Percentiles rank a stretch among this genome's conserved stretches.
These are phyloP conservation scores for Microtus montanus DNA, from an alignment of 2,113 vertebrate species.

Conservation along the genomic window DNA sequence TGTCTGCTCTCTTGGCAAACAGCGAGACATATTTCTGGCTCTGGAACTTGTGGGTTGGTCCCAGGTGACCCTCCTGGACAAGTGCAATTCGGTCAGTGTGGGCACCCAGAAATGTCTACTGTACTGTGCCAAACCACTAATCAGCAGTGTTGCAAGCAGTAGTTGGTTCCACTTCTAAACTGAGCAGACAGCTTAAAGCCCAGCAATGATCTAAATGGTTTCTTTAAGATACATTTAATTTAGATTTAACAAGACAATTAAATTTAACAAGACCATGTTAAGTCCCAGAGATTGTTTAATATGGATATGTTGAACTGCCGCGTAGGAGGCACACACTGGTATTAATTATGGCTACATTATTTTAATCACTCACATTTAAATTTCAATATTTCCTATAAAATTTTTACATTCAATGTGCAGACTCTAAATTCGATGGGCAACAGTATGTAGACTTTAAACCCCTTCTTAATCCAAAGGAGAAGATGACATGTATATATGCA, in stretches of 20 bases:
- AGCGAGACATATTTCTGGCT: conserved; percentile 65
- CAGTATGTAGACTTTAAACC: neutral
- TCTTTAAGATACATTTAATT: conserved; percentile 75
- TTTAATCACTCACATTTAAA: conserved; percentile 73
- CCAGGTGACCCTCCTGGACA: conserved; percentile 9
- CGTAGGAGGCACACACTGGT: conserved; percentile 23
- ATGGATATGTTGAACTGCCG: conserved; percentile 37
- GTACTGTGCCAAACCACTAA: neutral
- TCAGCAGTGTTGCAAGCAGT: conserved; percentile 9
- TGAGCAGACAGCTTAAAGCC: conserved; percentile 53
- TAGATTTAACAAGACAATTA: conserved; percentile 73
- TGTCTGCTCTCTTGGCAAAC: conserved; percentile 52
- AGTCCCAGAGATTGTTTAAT: conserved; percentile 73
- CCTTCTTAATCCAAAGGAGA: neutral
- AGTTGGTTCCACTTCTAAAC: conserved; percentile 59
- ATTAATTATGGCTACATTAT: conserved; percentile 73
- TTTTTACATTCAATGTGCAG: neutral
- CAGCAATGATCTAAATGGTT: conserved; percentile 60
- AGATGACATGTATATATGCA: neutral
- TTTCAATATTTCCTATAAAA: conserved; percentile 72
- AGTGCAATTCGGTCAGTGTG: conserved; percentile 24
- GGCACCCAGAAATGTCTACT: neutral
- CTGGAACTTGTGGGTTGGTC: conserved; percentile 55
- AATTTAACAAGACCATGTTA: conserved; percentile 80
- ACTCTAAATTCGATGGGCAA: conserved; percentile 8